Evolutionary conservation across 1,140 invertebrate genomes (phyloP).

Genomic region (Drosophila melanogaster): Release_6_plus_ISO1_MT NC_004354.4:13170501-13171000

Average conservation of each 20-base stretch:
- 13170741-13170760: neutral
- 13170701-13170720: neutral
- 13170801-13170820: too few relatives aligned
- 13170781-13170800: too few relatives aligned
- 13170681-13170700: slow-evolving; percentile 6
- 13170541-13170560: slow-evolving; percentile 20
- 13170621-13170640: slow-evolving; percentile 27
- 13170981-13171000: slow-evolving; percentile 16
- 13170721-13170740: neutral
- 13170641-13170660: too few relatives aligned
- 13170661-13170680: slow-evolving; percentile 3
- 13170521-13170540: neutral
- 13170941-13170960: neutral
- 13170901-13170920: slow-evolving; percentile 1
- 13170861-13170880: too few relatives aligned
- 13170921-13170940: too few relatives aligned
- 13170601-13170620: slow-evolving; percentile 34
- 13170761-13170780: neutral
- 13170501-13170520: slow-evolving; percentile 9
- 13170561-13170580: slow-evolving; percentile 47
- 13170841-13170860: too few relatives aligned
- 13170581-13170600: slow-evolving; percentile 21
- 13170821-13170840: too few relatives aligned
- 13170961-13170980: slow-evolving; percentile 2
- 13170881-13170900: neutral